Conservation (phyloP, 2,113 vertebrate genomes). For the Lophius piscatorius region DNA sequence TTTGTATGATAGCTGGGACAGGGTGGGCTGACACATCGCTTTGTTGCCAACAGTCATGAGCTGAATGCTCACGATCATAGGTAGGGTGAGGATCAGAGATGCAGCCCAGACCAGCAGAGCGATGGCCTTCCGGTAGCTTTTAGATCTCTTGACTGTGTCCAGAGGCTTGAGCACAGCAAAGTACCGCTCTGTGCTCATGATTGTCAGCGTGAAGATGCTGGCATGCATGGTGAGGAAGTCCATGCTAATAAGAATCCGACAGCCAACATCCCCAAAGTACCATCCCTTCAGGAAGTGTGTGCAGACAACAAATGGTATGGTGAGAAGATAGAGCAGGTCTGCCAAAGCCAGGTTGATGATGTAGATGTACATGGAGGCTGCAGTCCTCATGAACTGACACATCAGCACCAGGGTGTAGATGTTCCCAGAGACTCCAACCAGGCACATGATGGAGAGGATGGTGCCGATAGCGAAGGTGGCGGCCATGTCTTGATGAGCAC, state of each 20-base stretch:
- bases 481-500: constrained; percentile 79
- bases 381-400: constrained; percentile 87
- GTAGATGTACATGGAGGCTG: constrained; percentile 94
- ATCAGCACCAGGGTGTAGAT: constrained; percentile 92
- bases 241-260: constrained; percentile 88
- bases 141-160: constrained; percentile 90
- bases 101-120: constrained; percentile 87
- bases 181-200: constrained; percentile 93
- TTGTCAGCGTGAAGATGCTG: constrained; percentile 91
- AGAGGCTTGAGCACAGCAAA: constrained; percentile 90
- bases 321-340: constrained; percentile 90
- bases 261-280: constrained; percentile 89
- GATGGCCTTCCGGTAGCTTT: constrained; percentile 90
- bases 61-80: constrained; percentile 90
- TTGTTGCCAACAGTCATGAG: constrained; percentile 83
- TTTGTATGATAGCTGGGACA: constrained; percentile 85
- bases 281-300: constrained; percentile 90
- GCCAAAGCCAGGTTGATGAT: constrained; percentile 91
- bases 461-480: constrained; percentile 86
- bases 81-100: constrained; percentile 87
- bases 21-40: constrained; percentile 85
- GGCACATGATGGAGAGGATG: constrained; percentile 89
- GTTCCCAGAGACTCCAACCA: constrained; percentile 87
- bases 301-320: constrained; percentile 91
- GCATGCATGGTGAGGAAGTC: constrained; percentile 95